Conservation (phyloP, 2,888 invertebrate genomes). For the Altica lythri region DNA sequence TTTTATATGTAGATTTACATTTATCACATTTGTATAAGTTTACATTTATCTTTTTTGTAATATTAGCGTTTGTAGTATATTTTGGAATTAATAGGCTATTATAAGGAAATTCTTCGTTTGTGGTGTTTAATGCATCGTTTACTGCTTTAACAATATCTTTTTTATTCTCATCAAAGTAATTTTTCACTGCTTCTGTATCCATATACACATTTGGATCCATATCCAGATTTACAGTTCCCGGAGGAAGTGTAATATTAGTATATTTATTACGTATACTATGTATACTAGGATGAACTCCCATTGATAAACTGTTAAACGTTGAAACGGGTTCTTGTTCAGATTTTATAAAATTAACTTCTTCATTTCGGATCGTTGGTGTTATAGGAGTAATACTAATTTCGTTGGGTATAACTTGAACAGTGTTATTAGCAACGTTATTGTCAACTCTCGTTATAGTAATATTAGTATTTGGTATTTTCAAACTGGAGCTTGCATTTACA, state of each 20-base stretch:
- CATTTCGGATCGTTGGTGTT: too few species aligned
- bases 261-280: not conserved
- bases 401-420: not conserved
- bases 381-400: not conserved
- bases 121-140: not conserved
- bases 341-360: too few species aligned
- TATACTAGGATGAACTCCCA: not conserved
- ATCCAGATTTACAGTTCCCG: not conserved
- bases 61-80: not conserved
- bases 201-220: not conserved
- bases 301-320: not conserved
- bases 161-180: not conserved
- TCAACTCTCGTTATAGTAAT: not conserved
- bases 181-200: not conserved
- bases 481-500: not conserved
- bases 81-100: not conserved
- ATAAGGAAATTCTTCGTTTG: not conserved
- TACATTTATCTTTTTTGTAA: not conserved
- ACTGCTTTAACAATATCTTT: not conserved
- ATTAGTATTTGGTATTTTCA: not conserved
- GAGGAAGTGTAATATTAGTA: not conserved
- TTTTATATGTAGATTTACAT: not conserved
- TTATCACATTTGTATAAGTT: not conserved
- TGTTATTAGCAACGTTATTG: not conserved
- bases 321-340: not conserved